Base-by-base conservation (phyloP, 2,113 vertebrate genomes). In the Alexandromys fortis region DNA sequence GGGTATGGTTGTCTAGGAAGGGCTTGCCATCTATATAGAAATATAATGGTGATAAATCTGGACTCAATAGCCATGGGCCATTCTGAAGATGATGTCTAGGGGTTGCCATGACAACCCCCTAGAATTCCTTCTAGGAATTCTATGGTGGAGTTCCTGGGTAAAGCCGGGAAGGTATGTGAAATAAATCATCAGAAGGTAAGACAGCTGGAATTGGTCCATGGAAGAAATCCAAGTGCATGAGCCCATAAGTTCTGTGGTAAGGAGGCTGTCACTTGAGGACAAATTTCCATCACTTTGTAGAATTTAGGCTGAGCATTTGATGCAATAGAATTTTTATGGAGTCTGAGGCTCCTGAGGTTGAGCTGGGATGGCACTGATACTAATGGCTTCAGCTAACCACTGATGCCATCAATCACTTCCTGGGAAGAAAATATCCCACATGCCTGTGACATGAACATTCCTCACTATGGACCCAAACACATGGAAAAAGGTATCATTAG, bases 91-190 rank as follows among this genome's bases (percentile, higher is more conserved):
- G 96, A 76, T 96, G 90, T 94, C 96, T 92, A 91, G 90, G 91
- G 92, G 97, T 97, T 98, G 95, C 97, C 96, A 97, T 97, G 94
- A 97, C 96, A 97, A 96, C 96, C 75, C 85, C 70, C 96, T 95
- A 91, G 92, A 22, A 96, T 95, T 94, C 97, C 95, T 94, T 91
- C 93, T 49, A 49, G 49, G 49, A 49, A 49, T 49, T 49, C 49
- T 49, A 86, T 94, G 93, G 97, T 96, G 96, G 89, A 96, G 90
- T 96, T 98, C 95, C 91, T 95, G 89, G 93, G 94, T 90, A 95
- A 97, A 96, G 94, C 86, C 96, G 96, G 95, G 92, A 91, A 96
- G 94, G 96, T 94, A 78, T 94, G 86, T 38, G 94, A 92, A 97
- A 96, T 97, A 97, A 96, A 96, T 97, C 95, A 95, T 94, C 93